Conservation (phyloP, 1,140 invertebrate genomes). For the Hylaeus volcanicus region DNA sequence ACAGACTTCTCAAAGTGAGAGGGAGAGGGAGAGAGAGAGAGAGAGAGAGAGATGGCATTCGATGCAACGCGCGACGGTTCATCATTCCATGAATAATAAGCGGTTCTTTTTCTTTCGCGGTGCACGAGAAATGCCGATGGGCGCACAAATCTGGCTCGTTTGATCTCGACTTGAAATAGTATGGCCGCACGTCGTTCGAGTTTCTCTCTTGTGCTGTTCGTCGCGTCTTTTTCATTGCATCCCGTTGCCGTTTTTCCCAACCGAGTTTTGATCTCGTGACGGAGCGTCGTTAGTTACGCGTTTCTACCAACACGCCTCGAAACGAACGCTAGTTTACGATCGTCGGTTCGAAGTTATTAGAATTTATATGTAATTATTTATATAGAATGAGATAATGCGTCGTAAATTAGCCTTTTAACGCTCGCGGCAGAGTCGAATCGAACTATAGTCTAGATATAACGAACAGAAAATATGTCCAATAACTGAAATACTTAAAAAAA, state of each 20-base stretch:
- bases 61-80: slow-evolving; percentile 33
- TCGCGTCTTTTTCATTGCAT: not conserved
- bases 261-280: slow-evolving; percentile 18
- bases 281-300: not conserved
- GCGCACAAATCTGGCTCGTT: slow-evolving; percentile 62
- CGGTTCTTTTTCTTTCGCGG: slow-evolving; percentile 45
- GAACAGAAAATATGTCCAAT: no score
- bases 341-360: not conserved
- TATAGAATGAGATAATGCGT: no score
- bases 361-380: no score
- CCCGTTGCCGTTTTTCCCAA: not conserved
- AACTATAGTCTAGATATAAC: no score
- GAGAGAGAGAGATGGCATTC: slow-evolving; percentile 24
- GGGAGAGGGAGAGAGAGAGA: not conserved
- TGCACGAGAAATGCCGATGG: slow-evolving; percentile 64
- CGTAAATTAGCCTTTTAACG: no score
- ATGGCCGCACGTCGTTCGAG: slow-evolving; percentile 42
- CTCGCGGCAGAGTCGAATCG: no score
- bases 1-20: slow-evolving; percentile 20
- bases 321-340: not conserved
- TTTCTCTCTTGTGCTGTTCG: slow-evolving; percentile 19
- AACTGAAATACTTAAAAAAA: no score
- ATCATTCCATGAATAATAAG: slow-evolving; percentile 67
- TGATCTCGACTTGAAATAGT: slow-evolving; percentile 72
- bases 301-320: not conserved